These are phyloP conservation scores for Lagocephalus sceleratus DNA, from an alignment of 2,797 vertebrate genomes.

Conservation along the genomic window DNA sequence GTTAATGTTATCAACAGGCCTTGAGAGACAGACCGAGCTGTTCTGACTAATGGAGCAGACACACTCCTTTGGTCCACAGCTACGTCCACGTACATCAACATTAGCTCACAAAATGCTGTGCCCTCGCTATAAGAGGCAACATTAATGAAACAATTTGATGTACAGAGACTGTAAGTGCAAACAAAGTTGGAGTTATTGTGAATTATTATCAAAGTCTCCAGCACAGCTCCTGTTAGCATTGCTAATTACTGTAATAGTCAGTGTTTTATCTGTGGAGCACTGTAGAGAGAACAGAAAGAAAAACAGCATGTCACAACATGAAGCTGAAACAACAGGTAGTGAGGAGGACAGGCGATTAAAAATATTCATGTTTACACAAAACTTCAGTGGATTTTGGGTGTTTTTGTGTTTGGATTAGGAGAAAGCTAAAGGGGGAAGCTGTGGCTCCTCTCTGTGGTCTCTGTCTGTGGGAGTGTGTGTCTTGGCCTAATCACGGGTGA, in stretches of 20 bases:
- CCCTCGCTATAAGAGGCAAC: too few species aligned
- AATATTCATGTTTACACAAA: conserved; percentile 3
- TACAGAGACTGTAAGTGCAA: conserved; percentile 9
- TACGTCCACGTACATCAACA: conserved; percentile 29
- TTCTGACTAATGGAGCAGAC: conserved; percentile 42
- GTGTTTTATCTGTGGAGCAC: neutral
- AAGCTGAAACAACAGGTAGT: neutral
- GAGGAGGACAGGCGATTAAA: neutral
- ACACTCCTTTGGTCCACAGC: conserved; percentile 19
- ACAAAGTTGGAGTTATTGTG: conserved; percentile 5
- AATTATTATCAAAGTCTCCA: too few species aligned
- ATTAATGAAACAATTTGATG: too few species aligned
- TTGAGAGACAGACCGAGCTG: conserved; percentile 16
- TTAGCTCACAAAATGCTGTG: conserved; percentile 8
- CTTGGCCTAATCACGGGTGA: conserved; percentile 67
- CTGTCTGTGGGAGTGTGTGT: conserved; percentile 52
- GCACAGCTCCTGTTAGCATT: too few species aligned
- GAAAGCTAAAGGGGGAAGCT: conserved; percentile 65
- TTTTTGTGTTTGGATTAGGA: conserved; percentile 36
- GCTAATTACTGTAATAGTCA: too few species aligned
- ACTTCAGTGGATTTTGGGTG: conserved; percentile 9
- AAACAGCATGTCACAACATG: neutral
- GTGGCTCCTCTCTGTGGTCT: conserved; percentile 52
- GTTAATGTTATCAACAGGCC: conserved; percentile 31
- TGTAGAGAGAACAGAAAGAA: too few species aligned